phyloP scores from a whole-genome alignment of 2,888 invertebrate genomes.

The Epinotia nisella region DNA sequence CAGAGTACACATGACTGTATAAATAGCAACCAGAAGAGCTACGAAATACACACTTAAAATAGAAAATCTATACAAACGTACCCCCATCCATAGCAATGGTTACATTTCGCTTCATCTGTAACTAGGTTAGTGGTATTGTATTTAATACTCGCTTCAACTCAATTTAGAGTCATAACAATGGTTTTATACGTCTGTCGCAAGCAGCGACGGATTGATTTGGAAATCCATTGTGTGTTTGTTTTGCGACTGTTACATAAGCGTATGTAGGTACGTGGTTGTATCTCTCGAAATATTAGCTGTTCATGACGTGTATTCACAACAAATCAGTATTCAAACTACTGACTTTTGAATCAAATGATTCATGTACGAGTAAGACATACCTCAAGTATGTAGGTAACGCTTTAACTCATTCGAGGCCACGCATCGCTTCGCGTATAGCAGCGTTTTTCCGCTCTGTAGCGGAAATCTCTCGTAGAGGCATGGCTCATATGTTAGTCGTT shows the following conservation, averaged over 20 bases:
- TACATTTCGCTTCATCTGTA: background rate
- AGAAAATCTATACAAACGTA: background rate
- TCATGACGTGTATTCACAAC: conserved; percentile 11
- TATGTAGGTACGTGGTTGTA: conserved; percentile 14
- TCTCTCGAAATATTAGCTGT: conserved; percentile 12
- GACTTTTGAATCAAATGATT: background rate
- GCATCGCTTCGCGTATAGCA: too few relatives aligned
- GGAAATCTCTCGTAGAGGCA: too few relatives aligned
- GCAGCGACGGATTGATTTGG: conserved; percentile 13
- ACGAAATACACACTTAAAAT: background rate
- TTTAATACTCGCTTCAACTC: background rate
- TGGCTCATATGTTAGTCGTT: too few relatives aligned
- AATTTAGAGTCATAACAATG: conserved; percentile 9
- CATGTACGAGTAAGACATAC: background rate
- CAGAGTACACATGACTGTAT: too few relatives aligned
- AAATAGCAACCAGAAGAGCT: background rate
- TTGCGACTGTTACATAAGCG: conserved; percentile 10
- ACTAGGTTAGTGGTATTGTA: background rate
- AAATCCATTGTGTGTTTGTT: conserved; percentile 18
- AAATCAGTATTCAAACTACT: background rate
- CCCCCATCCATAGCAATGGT: background rate
- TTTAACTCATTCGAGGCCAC: too few relatives aligned
- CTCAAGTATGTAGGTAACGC: too few relatives aligned
- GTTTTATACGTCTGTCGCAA: conserved; percentile 19
- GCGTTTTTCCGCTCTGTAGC: too few relatives aligned